Percentiles rank a stretch among this genome's conserved stretches.
These are phyloP conservation scores for Agrochola litura DNA, from an alignment of 2,888 invertebrate species.

Conservation along the genomic window DNA sequence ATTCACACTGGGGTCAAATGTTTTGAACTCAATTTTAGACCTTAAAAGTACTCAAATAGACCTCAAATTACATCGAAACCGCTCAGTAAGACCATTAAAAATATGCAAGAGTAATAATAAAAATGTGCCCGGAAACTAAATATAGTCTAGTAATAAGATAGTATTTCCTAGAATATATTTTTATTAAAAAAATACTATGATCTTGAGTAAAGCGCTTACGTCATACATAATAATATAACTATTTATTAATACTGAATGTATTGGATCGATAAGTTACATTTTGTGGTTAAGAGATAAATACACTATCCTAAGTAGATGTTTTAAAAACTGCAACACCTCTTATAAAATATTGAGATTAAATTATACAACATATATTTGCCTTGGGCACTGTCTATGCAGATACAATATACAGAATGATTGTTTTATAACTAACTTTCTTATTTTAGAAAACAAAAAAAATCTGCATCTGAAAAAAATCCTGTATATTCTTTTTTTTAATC, in stretches of 20 bases:
- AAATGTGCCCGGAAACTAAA: constrained; percentile 66
- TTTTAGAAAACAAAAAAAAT: not conserved
- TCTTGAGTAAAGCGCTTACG: constrained; percentile 79
- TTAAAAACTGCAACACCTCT: constrained; percentile 32
- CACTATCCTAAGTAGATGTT: constrained; percentile 31
- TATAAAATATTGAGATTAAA: constrained; percentile 36
- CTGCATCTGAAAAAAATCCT: not conserved
- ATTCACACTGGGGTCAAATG: constrained; percentile 67
- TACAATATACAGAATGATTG: not conserved
- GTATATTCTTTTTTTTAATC: not conserved
- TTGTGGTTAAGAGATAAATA: constrained; percentile 53
- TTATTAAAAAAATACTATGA: constrained; percentile 84
- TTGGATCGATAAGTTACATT: constrained; percentile 67
- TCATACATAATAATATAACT: constrained; percentile 65
- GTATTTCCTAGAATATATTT: constrained; percentile 56
- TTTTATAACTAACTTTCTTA: not conserved
- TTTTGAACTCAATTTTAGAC: constrained; percentile 80
- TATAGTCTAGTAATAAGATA: constrained; percentile 52
- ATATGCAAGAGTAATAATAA: constrained; percentile 62
- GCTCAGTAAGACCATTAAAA: constrained; percentile 39
- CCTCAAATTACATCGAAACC: constrained; percentile 45
- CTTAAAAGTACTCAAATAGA: constrained; percentile 58
- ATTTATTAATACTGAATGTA: constrained; percentile 80
- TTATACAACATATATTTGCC: constrained; percentile 4
- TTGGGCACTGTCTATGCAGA: constrained; percentile 25